phyloP scores from a whole-genome alignment of 2,113 vertebrate genomes.

The Cairina moschata region DNA sequence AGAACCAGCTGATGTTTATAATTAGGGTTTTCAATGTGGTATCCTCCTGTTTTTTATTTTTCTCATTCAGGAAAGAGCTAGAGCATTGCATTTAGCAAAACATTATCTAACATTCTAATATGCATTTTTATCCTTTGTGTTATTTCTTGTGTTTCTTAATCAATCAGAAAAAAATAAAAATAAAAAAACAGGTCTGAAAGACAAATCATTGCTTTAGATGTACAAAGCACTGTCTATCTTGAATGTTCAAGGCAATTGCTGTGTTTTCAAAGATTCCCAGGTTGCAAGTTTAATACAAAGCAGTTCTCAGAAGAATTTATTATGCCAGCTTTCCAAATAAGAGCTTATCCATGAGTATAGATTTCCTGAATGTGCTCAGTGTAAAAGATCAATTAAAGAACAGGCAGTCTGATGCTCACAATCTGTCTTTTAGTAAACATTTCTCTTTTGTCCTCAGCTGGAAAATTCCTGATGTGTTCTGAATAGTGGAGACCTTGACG shows the following conservation, averaged over 20 bases:
- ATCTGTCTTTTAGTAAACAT: conserved; percentile 44
- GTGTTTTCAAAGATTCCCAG: background rate
- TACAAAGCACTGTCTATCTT: background rate
- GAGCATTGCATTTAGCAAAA: background rate
- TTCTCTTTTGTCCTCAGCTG: background rate
- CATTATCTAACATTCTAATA: background rate
- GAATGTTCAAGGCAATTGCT: background rate
- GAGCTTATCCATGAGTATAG: background rate
- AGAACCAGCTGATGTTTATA: background rate
- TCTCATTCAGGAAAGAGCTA: background rate
- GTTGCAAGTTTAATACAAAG: conserved; percentile 1
- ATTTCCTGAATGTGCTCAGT: conserved; percentile 2
- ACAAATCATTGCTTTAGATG: background rate
- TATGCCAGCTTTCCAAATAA: conserved; percentile 13
- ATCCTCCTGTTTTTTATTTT: background rate
- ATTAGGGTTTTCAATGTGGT: background rate
- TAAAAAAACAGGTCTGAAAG: background rate
- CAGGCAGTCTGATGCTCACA: conserved; percentile 18
- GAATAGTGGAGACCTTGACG: background rate
- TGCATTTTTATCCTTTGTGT: background rate
- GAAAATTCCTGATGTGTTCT: conserved; percentile 34
- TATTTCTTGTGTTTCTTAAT: background rate
- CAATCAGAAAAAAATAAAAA: background rate
- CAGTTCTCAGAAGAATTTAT: background rate
- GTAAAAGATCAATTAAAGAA: conserved; percentile 40